Conservation (phyloP, 2,113 vertebrate genomes). For the Pollimyrus isidori region DNA sequence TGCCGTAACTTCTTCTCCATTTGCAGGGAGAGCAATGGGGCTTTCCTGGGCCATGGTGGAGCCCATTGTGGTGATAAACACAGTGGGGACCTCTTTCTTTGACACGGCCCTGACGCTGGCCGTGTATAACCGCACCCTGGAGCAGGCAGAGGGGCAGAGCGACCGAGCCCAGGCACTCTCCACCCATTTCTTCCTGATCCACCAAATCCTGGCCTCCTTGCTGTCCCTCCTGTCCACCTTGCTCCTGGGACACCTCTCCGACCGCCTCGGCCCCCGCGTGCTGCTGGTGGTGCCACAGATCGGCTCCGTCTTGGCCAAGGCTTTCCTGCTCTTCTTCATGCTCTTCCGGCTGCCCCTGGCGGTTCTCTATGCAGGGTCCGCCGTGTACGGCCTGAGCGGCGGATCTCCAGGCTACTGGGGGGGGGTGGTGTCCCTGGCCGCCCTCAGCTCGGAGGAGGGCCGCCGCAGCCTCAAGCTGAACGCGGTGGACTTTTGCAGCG, state of each 20-base stretch:
- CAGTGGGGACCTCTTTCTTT: slow-evolving; percentile 38
- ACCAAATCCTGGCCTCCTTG: slow-evolving; percentile 32
- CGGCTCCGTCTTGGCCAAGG: slow-evolving; percentile 38
- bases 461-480: slow-evolving; percentile 43
- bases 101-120: slow-evolving; percentile 39
- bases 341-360: slow-evolving; percentile 33
- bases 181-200: slow-evolving; percentile 39
- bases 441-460: slow-evolving; percentile 28
- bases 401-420: slow-evolving; percentile 42
- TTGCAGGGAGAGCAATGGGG: slow-evolving; percentile 23
- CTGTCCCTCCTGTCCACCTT: slow-evolving; percentile 36
- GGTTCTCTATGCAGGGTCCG: slow-evolving; percentile 34
- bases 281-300: slow-evolving; percentile 37
- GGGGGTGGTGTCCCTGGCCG: slow-evolving; percentile 33
- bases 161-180: slow-evolving; percentile 36
- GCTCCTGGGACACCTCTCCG: slow-evolving; percentile 31
- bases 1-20: neutral
- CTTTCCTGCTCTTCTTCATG: slow-evolving; percentile 33
- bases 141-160: slow-evolving; percentile 25
- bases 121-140: slow-evolving; percentile 35
- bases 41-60: slow-evolving; percentile 35
- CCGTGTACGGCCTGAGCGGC: slow-evolving; percentile 38
- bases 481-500: slow-evolving; percentile 36
- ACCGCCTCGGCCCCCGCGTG: slow-evolving; percentile 34
- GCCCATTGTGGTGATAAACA: slow-evolving; percentile 40